Evolutionary conservation across 2,113 vertebrate species (phyloP).

Genomic region (Butorides virescens): DNA sequence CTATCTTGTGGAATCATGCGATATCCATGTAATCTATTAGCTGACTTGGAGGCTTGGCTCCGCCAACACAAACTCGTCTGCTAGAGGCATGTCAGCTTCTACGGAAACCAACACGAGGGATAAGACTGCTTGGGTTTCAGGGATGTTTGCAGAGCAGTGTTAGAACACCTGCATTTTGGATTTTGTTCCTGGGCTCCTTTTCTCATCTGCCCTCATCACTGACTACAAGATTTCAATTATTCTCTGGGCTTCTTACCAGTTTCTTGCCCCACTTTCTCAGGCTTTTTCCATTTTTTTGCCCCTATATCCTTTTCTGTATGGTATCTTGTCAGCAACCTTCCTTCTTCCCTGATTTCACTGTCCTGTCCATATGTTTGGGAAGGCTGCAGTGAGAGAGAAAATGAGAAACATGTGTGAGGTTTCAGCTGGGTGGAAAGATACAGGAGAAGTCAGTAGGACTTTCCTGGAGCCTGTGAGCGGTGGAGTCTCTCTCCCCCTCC

Average conservation of each 20-base stretch:
- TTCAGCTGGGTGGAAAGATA: background rate
- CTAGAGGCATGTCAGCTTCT: background rate
- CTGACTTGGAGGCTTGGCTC: background rate
- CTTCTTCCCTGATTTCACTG: background rate
- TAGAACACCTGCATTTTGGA: background rate
- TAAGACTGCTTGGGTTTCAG: background rate
- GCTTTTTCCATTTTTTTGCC: background rate
- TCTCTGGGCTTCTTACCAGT: background rate
- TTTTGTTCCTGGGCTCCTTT: background rate
- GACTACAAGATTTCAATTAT: background rate
- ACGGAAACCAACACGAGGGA: background rate
- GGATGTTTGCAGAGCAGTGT: background rate
- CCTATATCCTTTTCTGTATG: background rate
- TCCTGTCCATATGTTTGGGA: background rate
- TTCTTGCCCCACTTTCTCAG: background rate
- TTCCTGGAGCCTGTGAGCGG: background rate
- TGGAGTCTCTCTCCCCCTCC: background rate
- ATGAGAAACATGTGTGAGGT: background rate
- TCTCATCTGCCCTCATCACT: background rate
- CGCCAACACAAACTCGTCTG: background rate
- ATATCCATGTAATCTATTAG: background rate
- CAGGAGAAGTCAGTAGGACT: background rate
- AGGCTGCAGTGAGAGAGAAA: background rate
- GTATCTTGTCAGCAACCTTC: background rate
- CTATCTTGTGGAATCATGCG: background rate